Evolutionary conservation across 2,797 vertebrate species (phyloP), one percentile per base, ranked within the genome.

Genomic region (Ficedula albicollis): DNA sequence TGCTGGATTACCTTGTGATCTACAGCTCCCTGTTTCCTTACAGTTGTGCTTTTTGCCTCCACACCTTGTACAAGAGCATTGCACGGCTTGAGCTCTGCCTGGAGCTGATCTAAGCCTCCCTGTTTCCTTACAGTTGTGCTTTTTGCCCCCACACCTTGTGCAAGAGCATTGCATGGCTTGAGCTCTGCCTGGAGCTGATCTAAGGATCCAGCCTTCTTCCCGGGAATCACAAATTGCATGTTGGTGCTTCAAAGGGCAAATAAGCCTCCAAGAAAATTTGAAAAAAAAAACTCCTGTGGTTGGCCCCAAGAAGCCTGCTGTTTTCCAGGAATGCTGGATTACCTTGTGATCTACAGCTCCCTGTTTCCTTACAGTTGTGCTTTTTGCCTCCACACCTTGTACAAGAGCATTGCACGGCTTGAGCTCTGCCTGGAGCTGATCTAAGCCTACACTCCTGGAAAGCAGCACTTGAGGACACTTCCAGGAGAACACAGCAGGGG

Each of bases 271-370:
- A 76, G 66, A 66, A 51, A 63, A 46, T 38, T 34, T 78, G 55
- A 30, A 77, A 62, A 54, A 62, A 54, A 81, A 84, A 10, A 3
- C 27, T 62, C 48, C 14, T 74, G 66, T 87, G 62, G 32, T 21
- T 96, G 83, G 46, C 87, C 41, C 43, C 13, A 6, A 75, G 59
- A 36, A 82, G 51, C 30, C 4, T 58, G 27, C 68, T 81, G 41
- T 51, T 78, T 89, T 90, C 94, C 93, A 92, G 62, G 72, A 83
- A 43, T 63, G 89, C 84, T 87, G 59, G n/a, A 29, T 73, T 54
- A 30, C 36, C 84, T 83, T 80, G 68, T 75, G 84, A 69, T 68
- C 34, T 79, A 13, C 79, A 80, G 20, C 52, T 90, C 69, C 6
- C 3, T 73, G 60, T 76, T n/a, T 91, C 41, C 52, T 74, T 30